Percentiles rank a stretch among this genome's conserved stretches.
These are phyloP conservation scores for Thalassarche chlororhynchos DNA, from an alignment of 2,113 vertebrate genomes.

Conservation along the genomic window DNA sequence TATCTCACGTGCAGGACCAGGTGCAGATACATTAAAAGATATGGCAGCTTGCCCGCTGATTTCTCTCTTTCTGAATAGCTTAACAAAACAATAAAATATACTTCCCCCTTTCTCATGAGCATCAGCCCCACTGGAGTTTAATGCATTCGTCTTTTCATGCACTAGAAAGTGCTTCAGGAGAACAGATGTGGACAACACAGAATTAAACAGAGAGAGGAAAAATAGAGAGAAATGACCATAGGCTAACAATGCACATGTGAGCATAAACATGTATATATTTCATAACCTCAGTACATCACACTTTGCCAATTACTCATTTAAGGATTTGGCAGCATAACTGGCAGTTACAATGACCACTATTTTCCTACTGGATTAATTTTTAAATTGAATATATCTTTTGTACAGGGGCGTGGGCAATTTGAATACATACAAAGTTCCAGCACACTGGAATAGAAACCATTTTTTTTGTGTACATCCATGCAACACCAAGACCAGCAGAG, in stretches of 20 bases:
- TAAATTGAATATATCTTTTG: background rate
- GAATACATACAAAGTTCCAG: background rate
- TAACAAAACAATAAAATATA: background rate
- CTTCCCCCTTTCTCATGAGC: background rate
- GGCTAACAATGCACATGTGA: background rate
- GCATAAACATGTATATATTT: background rate
- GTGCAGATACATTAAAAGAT: no score
- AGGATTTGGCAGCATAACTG: background rate
- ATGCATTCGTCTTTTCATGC: background rate
- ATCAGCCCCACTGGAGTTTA: background rate
- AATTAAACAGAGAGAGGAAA: background rate
- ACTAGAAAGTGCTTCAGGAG: background rate
- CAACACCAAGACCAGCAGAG: background rate
- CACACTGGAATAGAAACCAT: background rate
- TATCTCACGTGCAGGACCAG: background rate
- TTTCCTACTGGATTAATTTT: background rate
- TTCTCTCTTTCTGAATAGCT: background rate
- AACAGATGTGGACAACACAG: background rate
- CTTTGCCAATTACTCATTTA: background rate
- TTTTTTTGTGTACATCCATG: background rate
- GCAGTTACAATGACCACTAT: background rate
- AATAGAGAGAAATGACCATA: background rate
- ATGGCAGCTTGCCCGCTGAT: background rate
- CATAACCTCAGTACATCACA: background rate
- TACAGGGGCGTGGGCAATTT: background rate